Percentiles rank a stretch among this genome's conserved stretches.
Evolutionary conservation across 2,888 invertebrate species (phyloP).

Genomic region (Leptopilina drosophilae): DNA sequence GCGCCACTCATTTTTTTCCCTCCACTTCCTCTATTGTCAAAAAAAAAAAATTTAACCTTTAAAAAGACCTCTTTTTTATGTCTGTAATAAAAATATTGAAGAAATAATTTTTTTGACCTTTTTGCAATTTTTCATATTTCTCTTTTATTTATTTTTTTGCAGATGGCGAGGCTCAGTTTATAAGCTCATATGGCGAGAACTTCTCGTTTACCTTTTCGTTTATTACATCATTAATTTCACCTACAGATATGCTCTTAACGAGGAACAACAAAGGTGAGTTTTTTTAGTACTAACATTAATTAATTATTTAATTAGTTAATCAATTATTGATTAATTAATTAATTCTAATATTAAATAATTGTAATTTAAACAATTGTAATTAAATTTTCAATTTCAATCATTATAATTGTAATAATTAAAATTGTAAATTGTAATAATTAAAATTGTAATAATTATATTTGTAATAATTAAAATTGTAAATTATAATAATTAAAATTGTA

Average conservation of each 20-base stretch:
- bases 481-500: too few species aligned
- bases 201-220: slow-evolving; percentile 89
- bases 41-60: neutral
- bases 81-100: neutral
- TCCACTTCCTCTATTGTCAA: neutral
- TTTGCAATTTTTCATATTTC: neutral
- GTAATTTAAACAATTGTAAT: too few species aligned
- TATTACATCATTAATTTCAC: slow-evolving; percentile 92
- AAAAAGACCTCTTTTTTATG: neutral
- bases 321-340: too few species aligned
- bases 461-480: too few species aligned
- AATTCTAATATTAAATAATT: too few species aligned
- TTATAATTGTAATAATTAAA: too few species aligned
- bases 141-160: slow-evolving; percentile 73
- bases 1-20: neutral
- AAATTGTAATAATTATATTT: too few species aligned
- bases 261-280: slow-evolving; percentile 87
- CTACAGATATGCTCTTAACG: slow-evolving; percentile 90
- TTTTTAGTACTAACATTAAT: neutral
- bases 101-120: slow-evolving; percentile 16
- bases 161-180: slow-evolving; percentile 98
- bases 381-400: too few species aligned
- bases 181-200: slow-evolving; percentile 96
- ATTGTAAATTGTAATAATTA: too few species aligned
- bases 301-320: too few species aligned